phyloP scores from a whole-genome alignment of 35 echinoderm and acorn worm species.

The Ptychodera flava region DNA sequence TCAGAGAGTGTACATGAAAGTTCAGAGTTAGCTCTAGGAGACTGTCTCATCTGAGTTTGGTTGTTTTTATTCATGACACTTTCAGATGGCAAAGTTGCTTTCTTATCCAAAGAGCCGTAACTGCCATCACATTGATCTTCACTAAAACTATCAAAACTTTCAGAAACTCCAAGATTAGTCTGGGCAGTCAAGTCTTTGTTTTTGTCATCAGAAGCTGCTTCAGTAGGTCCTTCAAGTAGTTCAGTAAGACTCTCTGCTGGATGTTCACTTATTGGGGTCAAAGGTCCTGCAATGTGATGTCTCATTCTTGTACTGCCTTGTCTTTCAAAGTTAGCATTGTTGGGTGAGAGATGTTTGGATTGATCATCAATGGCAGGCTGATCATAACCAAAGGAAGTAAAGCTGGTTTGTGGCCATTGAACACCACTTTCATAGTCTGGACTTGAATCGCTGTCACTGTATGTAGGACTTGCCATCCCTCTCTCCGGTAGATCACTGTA shows the following conservation, averaged over 20 bases:
- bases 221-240: not conserved
- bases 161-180: not conserved
- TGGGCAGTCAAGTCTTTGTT: not conserved
- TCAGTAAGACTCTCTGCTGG: slow-evolving; percentile 5
- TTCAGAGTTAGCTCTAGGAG: not conserved
- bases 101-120: not conserved
- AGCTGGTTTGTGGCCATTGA: not conserved
- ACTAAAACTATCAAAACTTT: not conserved
- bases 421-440: not conserved
- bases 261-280: slow-evolving; percentile 11
- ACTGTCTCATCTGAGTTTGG: not conserved
- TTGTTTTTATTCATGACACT: not conserved
- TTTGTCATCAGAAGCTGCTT: not conserved
- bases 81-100: not conserved
- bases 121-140: not conserved
- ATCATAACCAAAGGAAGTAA: not conserved
- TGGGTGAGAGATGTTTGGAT: not conserved
- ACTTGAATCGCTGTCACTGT: not conserved
- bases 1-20: not conserved
- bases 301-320: not conserved
- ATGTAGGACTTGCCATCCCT: not conserved
- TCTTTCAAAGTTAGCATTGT: not conserved
- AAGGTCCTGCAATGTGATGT: not conserved
- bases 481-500: not conserved
- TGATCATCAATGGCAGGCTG: no score